Evolutionary conservation across 2,113 vertebrate species (phyloP), one percentile per base, ranked within the genome.

Genomic region (Alligator sinensis): DNA sequence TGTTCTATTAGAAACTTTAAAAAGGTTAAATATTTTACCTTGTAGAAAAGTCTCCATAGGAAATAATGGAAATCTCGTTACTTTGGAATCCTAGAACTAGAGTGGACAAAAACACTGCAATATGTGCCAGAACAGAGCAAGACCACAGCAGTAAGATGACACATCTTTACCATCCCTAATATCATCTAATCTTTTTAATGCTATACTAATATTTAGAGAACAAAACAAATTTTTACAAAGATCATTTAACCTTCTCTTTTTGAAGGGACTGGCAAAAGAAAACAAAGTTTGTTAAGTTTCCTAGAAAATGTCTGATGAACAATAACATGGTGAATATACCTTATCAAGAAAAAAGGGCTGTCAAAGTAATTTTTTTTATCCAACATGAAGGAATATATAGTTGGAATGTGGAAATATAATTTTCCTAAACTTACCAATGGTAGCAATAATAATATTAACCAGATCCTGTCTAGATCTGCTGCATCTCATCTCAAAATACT

Each of bases 121-220:
- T 93, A 86, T 87, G 38, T 0, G 0, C 19, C 83, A 74, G 47
- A 89, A 22, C 22, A 74, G 59, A 27, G 28, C 61, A 82, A 89
- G 54, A 68, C 6, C 60, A 11, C 64, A 78, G 30, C 64, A 58
- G 58, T 77, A 77, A 87, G 54, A 76, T 17, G 38, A 85, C 86
- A 22, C 10, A 75, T 27, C 82, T 94, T 92, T 92, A 27, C 18
- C 89, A 47, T 30, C 55, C 92, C 94, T 94, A 88, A 93, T 47
- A 89, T 92, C 87, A 92, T 62, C 17, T 91, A 94, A 92, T 91
- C 70, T 84, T 30, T 62, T 85, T 87, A 85, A 80, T 63, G 27
- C 19, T 88, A 55, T 82, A 77, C 80, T 95, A 94, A 87, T 11
- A 12, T 87, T 94, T 92, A 92, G 88, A 93, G 81, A 47, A 62